Evolutionary conservation across 2,113 vertebrate species (phyloP).

Genomic region (Tinamus guttatus): DNA sequence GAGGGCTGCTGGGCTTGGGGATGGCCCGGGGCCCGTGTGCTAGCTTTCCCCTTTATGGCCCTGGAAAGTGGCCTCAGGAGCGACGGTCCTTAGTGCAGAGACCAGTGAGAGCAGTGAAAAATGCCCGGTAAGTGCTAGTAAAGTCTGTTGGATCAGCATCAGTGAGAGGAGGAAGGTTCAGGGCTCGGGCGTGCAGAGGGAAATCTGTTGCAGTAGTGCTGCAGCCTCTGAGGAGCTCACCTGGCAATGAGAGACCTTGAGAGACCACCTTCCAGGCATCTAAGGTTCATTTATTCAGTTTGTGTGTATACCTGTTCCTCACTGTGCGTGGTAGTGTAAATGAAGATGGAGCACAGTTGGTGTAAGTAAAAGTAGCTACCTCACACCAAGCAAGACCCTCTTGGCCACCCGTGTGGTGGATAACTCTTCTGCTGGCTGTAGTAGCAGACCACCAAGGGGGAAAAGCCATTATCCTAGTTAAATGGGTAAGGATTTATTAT

Average conservation of each 20-base stretch:
- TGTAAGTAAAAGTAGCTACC: neutral
- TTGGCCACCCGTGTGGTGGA: accelerated
- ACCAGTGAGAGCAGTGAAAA: accelerated
- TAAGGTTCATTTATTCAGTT: accelerated
- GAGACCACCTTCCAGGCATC: accelerated
- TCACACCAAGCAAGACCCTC: accelerated
- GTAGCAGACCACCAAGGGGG: neutral
- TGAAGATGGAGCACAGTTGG: accelerated
- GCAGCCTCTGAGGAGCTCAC: neutral
- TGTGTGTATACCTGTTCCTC: accelerated
- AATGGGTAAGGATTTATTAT: neutral
- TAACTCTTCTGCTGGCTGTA: accelerated
- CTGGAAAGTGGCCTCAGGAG: neutral
- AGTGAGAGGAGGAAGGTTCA: accelerated
- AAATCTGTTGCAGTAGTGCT: neutral
- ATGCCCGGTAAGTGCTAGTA: accelerated
- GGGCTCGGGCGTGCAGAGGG: accelerated
- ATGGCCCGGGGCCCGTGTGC: neutral
- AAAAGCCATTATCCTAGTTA: neutral
- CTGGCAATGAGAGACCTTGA: neutral
- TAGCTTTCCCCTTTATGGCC: neutral
- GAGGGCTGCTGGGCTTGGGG: neutral
- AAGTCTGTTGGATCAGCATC: accelerated
- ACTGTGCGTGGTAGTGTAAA: too few relatives aligned
- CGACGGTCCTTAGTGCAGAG: neutral